These are phyloP conservation scores for Epizoanthus rinbou DNA, from an alignment of 92 coral and sea anemone genomes.

Conservation along the genomic window DNA sequence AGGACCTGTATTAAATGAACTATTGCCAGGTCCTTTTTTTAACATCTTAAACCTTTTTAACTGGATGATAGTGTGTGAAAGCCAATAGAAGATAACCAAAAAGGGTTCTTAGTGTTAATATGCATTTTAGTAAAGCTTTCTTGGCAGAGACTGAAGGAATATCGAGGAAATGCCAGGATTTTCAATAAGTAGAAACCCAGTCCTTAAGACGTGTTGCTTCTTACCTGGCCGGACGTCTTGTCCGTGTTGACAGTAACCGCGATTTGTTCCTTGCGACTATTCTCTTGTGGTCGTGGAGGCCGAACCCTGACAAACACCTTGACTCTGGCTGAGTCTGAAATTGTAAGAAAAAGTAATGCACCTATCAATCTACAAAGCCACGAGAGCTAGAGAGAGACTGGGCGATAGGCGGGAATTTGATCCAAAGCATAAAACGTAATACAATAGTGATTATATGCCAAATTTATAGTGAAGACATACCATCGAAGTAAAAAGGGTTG, in stretches of 20 bases:
- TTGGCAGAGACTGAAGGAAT: too few relatives aligned
- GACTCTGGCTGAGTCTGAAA: conserved; percentile 90
- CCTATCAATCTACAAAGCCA: background rate
- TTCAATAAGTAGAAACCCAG: too few relatives aligned
- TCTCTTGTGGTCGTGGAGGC: conserved; percentile 81
- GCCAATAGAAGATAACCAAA: too few relatives aligned
- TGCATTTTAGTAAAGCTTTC: too few relatives aligned
- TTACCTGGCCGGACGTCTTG: conserved; percentile 81
- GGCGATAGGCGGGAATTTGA: background rate
- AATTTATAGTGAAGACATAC: too few relatives aligned
- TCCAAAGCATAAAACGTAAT: background rate
- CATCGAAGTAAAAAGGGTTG: too few relatives aligned
- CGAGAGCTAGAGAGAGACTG: background rate
- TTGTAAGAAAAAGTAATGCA: background rate
- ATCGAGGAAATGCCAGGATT: too few relatives aligned
- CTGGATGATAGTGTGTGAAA: too few relatives aligned
- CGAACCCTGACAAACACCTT: conserved; percentile 95
- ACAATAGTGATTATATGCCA: too few relatives aligned
- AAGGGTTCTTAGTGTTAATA: too few relatives aligned
- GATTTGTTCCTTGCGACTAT: conserved; percentile 75
- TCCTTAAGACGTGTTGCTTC: background rate
- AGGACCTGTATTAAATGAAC: background rate
- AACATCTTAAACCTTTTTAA: too few relatives aligned
- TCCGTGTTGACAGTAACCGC: conserved; percentile 72
- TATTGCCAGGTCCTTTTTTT: background rate